Evolutionary conservation across 2,113 vertebrate genomes (phyloP), one percentile per base, ranked within the genome.

Genomic region (Pontoporia blainvillei): DNA sequence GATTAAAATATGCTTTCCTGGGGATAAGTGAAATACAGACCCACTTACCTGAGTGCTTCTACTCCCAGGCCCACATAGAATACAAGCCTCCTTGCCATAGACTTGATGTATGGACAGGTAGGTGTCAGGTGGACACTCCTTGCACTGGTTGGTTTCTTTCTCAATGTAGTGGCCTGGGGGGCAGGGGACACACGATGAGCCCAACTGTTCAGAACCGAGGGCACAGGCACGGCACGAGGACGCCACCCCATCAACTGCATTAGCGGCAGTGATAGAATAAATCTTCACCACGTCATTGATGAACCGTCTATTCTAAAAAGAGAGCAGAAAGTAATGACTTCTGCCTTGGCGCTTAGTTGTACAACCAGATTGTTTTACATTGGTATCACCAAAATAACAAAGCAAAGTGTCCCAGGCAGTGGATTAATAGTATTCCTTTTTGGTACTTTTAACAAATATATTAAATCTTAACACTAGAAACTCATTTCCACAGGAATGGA

Each of bases 151-250:
- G 96, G 93, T 99, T 92, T 98, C 98, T 3, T 99, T 98, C 67
- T 99, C 98, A 3, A 99, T 99, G 98, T 99, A 99, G 98, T 99
- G 99, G 44, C 99, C 99, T 0, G 99, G 96, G 0, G 99, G 99
- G 96, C 99, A 99, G 36, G 99, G 99, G 94, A 99, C 99, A 6
- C 99, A 99, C 2, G 99, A 99, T 0, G 99, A 99, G 92, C 99
- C 98, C 0, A 98, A 99, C 84, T 98, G 98, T 62, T 99, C 98
- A 0, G 99, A 98, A 71, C 99, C 99, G 67, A 99, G 98, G 0
- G 99, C 99, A 91, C 99, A 99, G 39, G 99, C 98, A 31, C 97
- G 98, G 96, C 99, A 99, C 3, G 97, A 98, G 0, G 99, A 99
- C 1, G 99, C 99, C 0, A 99, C 99, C 1, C 99, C 99, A 0